Base-by-base conservation (phyloP, 2,797 vertebrate genomes). In the Epinephelus awoara region DNA sequence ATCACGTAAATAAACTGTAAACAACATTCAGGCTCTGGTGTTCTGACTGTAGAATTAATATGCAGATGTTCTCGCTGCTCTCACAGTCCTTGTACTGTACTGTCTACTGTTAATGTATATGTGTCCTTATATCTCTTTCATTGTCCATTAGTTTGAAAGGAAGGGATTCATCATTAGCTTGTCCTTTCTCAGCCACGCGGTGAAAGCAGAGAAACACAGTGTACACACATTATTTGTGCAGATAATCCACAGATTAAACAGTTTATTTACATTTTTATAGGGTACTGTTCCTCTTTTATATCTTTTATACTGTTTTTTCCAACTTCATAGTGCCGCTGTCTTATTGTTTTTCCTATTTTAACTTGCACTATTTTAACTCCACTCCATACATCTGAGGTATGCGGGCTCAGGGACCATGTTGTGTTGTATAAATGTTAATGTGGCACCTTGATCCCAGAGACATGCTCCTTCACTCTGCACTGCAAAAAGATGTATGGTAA, bases 201-300 rank as follows among this genome's bases (percentile, higher is more conserved):
- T 52, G 25, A 57, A 73, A 51, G 21, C 19, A 59, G 1, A 15
- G 13, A 46, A 47, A 63, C 27, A 58, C 54, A 54, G 51, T 18
- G 12, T 55, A 59, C 10, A 52, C 21, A 56, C 10, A 55, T n/a
- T 17, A 29, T 49, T 63, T 51, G 34, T 47, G 34, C 29, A 66
- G 51, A 82, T 79, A 63, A 62, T 51, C 34, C 49, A 10, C 29
- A 27, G 12, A 57, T 54, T 49, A 62, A 77, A 54, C 6, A 21
- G 21, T 25, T 40, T 5, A 38, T 62, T 55, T 25, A 34, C 8
- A 29, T 42, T 42, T 42, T 42, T 42, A 42, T 42, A 34, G 34
- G 34, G 34, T 34, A 11, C 40, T 12, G 40, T 42, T 42, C 3
- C 40, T 42, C 40, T 42, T 42, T 42, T 42, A 42, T 42, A 42